Percentiles rank a stretch among this genome's conserved stretches.
These are phyloP conservation scores for Pionites leucogaster DNA, from an alignment of 2,113 vertebrate genomes.

Conservation along the genomic window DNA sequence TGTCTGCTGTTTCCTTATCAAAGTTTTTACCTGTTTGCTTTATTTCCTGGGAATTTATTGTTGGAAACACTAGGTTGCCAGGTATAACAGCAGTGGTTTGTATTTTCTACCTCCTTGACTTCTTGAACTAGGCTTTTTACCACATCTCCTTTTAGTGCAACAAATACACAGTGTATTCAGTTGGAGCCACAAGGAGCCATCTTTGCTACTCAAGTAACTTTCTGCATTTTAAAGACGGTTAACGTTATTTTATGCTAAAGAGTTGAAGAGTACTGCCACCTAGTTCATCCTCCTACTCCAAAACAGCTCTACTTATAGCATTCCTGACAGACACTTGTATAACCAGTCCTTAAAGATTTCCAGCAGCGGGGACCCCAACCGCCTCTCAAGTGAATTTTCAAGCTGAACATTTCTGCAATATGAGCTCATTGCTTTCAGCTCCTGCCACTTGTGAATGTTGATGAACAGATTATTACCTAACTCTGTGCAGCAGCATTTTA, in stretches of 20 bases:
- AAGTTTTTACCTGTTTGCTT: neutral
- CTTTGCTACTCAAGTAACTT: conserved; percentile 17
- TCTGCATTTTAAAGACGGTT: conserved; percentile 9
- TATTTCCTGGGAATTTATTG: neutral
- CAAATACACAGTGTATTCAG: neutral
- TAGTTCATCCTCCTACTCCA: conserved; percentile 64
- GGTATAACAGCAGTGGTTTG: neutral
- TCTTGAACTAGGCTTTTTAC: neutral
- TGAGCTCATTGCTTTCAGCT: conserved; percentile 38
- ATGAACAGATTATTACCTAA: conserved; percentile 34
- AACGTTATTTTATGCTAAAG: conserved; percentile 40
- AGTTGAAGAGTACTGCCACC: conserved; percentile 58
- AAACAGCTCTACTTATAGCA: conserved; percentile 60
- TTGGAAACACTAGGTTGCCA: neutral
- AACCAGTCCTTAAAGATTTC: conserved; percentile 43
- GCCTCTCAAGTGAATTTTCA: conserved; percentile 16
- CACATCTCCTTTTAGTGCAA: neutral
- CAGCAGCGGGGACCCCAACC: neutral
- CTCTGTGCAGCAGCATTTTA: neutral
- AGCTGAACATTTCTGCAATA: conserved; percentile 21
- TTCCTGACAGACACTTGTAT: conserved; percentile 65
- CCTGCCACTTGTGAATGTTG: conserved; percentile 13
- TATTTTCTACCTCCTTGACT: neutral
- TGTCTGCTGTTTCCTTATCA: neutral
- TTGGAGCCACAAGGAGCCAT: neutral